Evolutionary conservation across 1,140 invertebrate genomes (phyloP), one percentile per base, ranked within the genome.

Genomic region (Teleogryllus occipitalis): DNA sequence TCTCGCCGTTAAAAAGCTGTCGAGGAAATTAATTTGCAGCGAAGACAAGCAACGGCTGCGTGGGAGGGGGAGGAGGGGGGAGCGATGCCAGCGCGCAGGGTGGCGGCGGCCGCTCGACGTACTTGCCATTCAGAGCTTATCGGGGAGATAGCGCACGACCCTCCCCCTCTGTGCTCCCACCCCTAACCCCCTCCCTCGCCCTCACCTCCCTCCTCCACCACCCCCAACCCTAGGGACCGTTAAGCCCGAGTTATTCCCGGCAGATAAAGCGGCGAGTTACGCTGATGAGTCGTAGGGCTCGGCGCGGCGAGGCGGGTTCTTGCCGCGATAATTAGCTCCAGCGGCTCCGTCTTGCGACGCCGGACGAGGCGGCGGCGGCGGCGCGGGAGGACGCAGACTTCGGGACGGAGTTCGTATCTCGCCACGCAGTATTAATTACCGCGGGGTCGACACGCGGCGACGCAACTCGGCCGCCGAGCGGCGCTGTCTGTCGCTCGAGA

Each of bases 51-150:
- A 65, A 65, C 10, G 54, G 54, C 18, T 39, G 27, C n/a, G n/a
- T n/a, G n/a, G n/a, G n/a, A n/a, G n/a, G n/a, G n/a, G n/a, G n/a
- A n/a, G n/a, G n/a, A 39, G 5, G 27, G 27, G 27, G 27, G 1
- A 5, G 27, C 27, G 27, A 39, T 5, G 27, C 27, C 27, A 39
- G 27, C 27, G 27, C 27, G 27, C 27, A 5, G 27, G 27, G 27
- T 39, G 27, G 27, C 27, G 27, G 27, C 27, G 27, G 27, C n/a
- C 27, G 27, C 54, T 65, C 54, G 54, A 10, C 18, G 54, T 65
- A 65, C 54, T 65, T 65, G 54, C 54, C 54, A 65, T 65, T 65
- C 54, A 65, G 54, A 65, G 54, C 54, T 65, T 65, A 65, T 65
- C 54, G 54, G 54, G 8, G 15, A 54, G 49, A 54, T 54, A 54